A percentile compares a stretch with the other conserved stretches of the same genome.
Evolutionary conservation across 1,140 invertebrate species (phyloP).

Genomic region (Drosophila punjabiensis): DNA sequence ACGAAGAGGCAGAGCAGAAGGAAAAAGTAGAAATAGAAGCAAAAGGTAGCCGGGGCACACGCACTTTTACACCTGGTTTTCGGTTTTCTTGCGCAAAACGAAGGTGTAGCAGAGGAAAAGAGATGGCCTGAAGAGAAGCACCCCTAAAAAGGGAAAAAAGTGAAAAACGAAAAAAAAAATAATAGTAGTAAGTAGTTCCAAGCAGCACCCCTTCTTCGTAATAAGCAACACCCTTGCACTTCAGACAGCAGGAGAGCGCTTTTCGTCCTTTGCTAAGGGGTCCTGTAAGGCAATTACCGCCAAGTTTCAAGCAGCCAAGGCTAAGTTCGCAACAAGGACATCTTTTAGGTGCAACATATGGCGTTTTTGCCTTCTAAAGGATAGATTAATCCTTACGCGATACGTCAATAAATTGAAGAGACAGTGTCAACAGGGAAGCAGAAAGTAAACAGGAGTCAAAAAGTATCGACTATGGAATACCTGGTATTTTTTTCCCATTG

Average conservation of each 20-base stretch:
- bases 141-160: conserved; percentile 67
- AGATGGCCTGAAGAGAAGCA: conserved; percentile 62
- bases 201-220: conserved; percentile 52
- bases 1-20: conserved; percentile 9
- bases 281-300: conserved; percentile 31
- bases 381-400: conserved; percentile 6
- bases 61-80: conserved; percentile 68
- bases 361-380: neutral
- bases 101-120: conserved; percentile 26
- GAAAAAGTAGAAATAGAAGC: conserved; percentile 14
- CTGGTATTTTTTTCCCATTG: accelerated
- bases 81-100: conserved; percentile 61
- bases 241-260: conserved; percentile 61
- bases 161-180: conserved; percentile 24
- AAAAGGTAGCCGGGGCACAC: conserved; percentile 28
- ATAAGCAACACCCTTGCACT: conserved; percentile 46
- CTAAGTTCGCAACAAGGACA: conserved; percentile 1
- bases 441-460: neutral
- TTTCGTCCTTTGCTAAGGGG: neutral
- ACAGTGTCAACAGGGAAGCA: no score
- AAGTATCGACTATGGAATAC: neutral
- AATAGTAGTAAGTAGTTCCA: conserved; percentile 34
- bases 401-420: neutral
- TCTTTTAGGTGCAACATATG: conserved; percentile 1
- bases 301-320: neutral